Evolutionary conservation across 1,140 invertebrate genomes (phyloP), one percentile per base, ranked within the genome.

Genomic region (Andricus grossulariae): DNA sequence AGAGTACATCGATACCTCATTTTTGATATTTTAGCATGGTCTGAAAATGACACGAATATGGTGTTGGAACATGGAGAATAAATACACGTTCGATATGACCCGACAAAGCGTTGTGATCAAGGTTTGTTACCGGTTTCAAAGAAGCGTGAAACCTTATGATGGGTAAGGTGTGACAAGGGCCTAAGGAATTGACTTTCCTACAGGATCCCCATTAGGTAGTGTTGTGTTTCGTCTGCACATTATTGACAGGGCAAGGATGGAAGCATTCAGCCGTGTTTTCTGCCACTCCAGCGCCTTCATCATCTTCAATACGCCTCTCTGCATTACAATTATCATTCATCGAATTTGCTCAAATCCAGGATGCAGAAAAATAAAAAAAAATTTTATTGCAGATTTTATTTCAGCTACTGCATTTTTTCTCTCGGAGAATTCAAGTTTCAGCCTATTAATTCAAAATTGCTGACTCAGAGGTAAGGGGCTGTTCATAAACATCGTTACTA

Each of bases 61-160:
- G 39, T 45, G 39, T 45, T 45, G 39, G 39, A 45, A 45, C 39
- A 45, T 45, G 39, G 7, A 45, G 7, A 11, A 39, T 25, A 52
- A 72, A 52, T 72, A 72, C 73, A 72, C 50, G 73, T 79, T 73
- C 50, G 76, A 21, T 74, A 57, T 50, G 76, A 78, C 74, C 15
- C 55, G 57, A 39, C 52, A 71, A 72, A 51, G 55, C 75, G 70
- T 78, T 81, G 80, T 75, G 78, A 82, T 83, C 54, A 52, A 76
- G 75, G 57, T 80, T 84, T 80, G 79, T 82, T 79, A 72, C 50
- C 75, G 71, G 80, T 83, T 84, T 79, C 82, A 86, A 73, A 80
- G 79, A 82, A 82, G 80, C 82, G 82, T 83, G 83, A 86, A 86
- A 85, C 77, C 74, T 79, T 81, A 86, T 80, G 82, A 82, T 80